A percentile compares a stretch with the other conserved stretches of the same genome.
These are phyloP conservation scores for Phenganax subtilis DNA, from an alignment of 92 coral and sea anemone species.

Conservation along the genomic window DNA sequence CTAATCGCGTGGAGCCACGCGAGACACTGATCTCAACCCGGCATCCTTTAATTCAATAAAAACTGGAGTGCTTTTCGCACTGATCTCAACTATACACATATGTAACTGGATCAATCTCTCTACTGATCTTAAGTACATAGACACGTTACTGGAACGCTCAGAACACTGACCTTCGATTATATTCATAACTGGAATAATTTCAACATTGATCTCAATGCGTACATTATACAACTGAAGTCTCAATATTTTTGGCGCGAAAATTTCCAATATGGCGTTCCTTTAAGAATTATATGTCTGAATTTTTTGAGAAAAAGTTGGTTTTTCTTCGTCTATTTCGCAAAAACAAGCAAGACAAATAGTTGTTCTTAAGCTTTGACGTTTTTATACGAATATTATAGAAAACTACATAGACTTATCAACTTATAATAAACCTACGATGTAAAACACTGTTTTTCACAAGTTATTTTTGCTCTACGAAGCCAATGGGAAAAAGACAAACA, in stretches of 20 bases:
- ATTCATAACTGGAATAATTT: background rate
- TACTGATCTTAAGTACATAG: too few species aligned
- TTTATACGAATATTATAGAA: background rate
- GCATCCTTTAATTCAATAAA: background rate
- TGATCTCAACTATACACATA: too few species aligned
- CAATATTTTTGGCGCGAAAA: background rate
- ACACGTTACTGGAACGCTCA: too few species aligned
- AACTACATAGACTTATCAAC: background rate
- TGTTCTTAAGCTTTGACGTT: background rate
- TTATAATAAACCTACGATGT: too few species aligned
- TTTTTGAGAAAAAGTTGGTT: background rate
- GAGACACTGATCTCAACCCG: background rate
- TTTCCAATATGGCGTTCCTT: conserved; percentile 1
- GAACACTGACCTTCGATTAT: too few species aligned
- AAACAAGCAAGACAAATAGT: background rate
- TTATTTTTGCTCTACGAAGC: background rate
- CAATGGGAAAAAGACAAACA: too few species aligned
- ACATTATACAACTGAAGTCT: too few species aligned
- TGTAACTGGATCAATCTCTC: too few species aligned
- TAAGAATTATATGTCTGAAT: background rate
- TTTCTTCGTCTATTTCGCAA: background rate
- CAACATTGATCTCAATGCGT: too few species aligned
- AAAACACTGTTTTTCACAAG: background rate
- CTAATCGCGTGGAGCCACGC: conserved; percentile 22
- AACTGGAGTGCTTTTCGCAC: background rate